Conservation (phyloP, 2,888 invertebrate species). For the Eledone cirrhosa region DNA sequence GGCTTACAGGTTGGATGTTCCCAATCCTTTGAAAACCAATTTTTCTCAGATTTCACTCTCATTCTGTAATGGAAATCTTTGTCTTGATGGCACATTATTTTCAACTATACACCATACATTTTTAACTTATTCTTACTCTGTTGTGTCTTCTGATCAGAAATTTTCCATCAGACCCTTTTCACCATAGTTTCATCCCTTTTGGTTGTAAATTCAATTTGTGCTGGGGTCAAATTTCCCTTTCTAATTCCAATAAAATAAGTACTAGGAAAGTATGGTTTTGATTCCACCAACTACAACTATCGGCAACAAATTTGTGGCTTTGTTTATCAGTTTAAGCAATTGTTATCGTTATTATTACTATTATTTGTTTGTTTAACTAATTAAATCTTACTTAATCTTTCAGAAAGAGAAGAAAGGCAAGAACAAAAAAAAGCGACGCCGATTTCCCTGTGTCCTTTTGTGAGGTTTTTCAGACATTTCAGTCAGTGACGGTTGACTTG, state of each 20-base stretch:
- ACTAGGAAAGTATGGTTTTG: no score
- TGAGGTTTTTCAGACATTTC: neutral
- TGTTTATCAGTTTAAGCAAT: no score
- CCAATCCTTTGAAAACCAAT: no score
- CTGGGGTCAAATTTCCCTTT: no score
- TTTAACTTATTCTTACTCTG: neutral
- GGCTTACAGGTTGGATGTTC: no score
- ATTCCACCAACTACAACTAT: no score
- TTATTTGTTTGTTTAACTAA: neutral
- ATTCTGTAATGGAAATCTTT: no score
- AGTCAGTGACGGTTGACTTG: neutral
- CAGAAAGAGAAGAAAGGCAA: slow-evolving; percentile 65
- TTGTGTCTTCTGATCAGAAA: neutral
- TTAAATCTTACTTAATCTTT: slow-evolving; percentile 30
- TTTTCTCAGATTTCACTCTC: no score
- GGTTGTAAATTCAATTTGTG: no score
- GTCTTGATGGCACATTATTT: neutral
- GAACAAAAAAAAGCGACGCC: slow-evolving; percentile 48
- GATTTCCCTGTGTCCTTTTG: slow-evolving; percentile 18
- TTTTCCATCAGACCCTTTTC: neutral
- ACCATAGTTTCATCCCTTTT: no score
- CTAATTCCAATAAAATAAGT: no score
- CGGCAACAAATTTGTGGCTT: no score
- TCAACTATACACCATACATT: neutral
- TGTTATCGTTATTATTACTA: neutral